phyloP scores from a whole-genome alignment of 2,888 invertebrate species.

The Drosophila setosimentum region DNA sequence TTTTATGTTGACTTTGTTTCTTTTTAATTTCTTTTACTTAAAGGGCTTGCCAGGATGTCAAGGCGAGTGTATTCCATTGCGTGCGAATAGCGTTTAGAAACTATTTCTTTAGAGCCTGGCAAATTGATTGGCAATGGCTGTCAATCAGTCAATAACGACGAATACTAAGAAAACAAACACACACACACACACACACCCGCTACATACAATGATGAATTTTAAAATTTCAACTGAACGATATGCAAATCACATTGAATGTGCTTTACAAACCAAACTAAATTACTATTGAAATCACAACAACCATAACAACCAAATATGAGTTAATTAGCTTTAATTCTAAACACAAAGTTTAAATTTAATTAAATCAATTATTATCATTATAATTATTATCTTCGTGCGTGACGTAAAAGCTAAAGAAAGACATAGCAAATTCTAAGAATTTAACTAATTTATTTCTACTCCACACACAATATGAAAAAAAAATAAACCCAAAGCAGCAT shows the following conservation, averaged over 20 bases:
- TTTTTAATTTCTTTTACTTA: slow-evolving; percentile 82
- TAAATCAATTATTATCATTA: slow-evolving; percentile 33
- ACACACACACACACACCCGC: slow-evolving; percentile 19
- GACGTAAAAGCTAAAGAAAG: slow-evolving; percentile 77
- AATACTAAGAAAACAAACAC: slow-evolving; percentile 25
- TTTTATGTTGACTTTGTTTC: slow-evolving; percentile 77
- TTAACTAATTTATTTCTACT: slow-evolving; percentile 67
- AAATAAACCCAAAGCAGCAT: slow-evolving; percentile 69
- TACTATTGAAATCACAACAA: slow-evolving; percentile 25
- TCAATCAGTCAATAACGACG: slow-evolving; percentile 29
- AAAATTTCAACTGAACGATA: slow-evolving; percentile 36
- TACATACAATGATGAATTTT: slow-evolving; percentile 15
- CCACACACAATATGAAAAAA: slow-evolving; percentile 27
- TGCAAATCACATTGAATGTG: slow-evolving; percentile 42
- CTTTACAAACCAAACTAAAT: slow-evolving; percentile 23
- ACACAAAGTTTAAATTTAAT: slow-evolving; percentile 53
- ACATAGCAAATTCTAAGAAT: slow-evolving; percentile 81
- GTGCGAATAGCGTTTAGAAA: slow-evolving; percentile 87
- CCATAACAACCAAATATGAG: slow-evolving; percentile 20
- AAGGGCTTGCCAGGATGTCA: slow-evolving; percentile 86
- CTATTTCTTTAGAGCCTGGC: slow-evolving; percentile 48
- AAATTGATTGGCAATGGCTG: slow-evolving; percentile 37
- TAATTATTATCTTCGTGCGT: slow-evolving; percentile 50
- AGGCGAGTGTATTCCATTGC: slow-evolving; percentile 88
- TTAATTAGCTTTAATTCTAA: slow-evolving; percentile 61